Evolutionary conservation across 2,888 invertebrate genomes (phyloP), one percentile per base, ranked within the genome.

Genomic region (Tipula lateralis): DNA sequence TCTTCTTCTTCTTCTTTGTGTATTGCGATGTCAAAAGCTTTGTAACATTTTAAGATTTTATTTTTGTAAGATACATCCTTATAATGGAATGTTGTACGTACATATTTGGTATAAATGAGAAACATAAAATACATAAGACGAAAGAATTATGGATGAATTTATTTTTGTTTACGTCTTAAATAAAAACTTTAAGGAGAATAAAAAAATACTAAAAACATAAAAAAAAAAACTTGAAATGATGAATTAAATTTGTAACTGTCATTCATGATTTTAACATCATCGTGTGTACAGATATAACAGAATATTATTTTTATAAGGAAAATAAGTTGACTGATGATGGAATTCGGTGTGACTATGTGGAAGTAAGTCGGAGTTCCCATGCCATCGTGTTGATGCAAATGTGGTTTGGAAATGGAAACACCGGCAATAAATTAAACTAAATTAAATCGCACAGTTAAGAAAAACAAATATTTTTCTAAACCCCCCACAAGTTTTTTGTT

Each of bases 161-260:
- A 66, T 66, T 66, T 66, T 24, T 66, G 24, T 66, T 66, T 66
- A 66, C 66, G 9, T 66, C 66, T 24, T 66, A 66, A 44, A 44
- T 6, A 50, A 66, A 50, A 66, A 66, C 9, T 24, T 19, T 66
- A 66, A 66, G 24, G 24, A 66, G 66, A 24, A 66, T n/a, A 24
- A 66, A n/a, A n/a, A n/a, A 44, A 44, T 44, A 16, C 44, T 16
- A 44, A 44, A 16, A n/a, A 44, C 9, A 66, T 3, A 44, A n/a
- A 44, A 44, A n/a, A 24, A 66, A 24, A 66, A 66, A 66, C 9
- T 24, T 66, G 44, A 44, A 44, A 44, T 44, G 66, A 66, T 66
- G 66, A 66, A 66, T 66, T 66, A 66, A 66, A 66, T 66, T 66
- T 66, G 66, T 66, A 66, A 66, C 66, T 66, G 66, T 66, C 66